Conservation (phyloP, 92 coral and sea anemone genomes). For the Meandrina meandrites region DNA sequence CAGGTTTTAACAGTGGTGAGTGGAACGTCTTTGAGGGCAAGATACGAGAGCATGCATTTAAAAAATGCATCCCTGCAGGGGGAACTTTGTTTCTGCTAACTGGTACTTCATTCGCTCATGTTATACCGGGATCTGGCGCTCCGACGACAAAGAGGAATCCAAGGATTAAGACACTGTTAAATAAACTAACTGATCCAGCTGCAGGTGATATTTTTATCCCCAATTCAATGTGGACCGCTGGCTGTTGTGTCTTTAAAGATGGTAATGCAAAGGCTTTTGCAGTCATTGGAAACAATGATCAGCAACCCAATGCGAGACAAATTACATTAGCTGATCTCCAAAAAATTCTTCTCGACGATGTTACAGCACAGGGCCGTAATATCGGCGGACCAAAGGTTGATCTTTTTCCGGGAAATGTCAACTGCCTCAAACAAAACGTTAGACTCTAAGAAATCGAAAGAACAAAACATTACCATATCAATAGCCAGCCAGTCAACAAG, state of each 20-base stretch:
- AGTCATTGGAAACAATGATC: slow-evolving; percentile 27
- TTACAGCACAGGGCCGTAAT: background rate
- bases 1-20: background rate
- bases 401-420: background rate
- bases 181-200: too few species aligned
- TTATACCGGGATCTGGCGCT: background rate
- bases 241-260: background rate
- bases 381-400: background rate
- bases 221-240: slow-evolving; percentile 22
- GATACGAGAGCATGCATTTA: background rate
- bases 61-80: background rate
- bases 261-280: background rate
- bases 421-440: too few species aligned
- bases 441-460: too few species aligned
- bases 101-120: background rate
- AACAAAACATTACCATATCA: too few species aligned
- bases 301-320: background rate
- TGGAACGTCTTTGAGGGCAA: background rate
- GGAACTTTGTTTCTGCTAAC: slow-evolving; percentile 6
- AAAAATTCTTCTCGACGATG: background rate
- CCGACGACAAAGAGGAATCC: too few species aligned
- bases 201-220: background rate
- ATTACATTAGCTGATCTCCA: background rate
- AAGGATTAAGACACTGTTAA: too few species aligned
- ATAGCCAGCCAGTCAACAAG: too few species aligned